Evolutionary conservation across 2,113 vertebrate species (phyloP), one percentile per base, ranked within the genome.

Genomic region (Trinectes maculatus): DNA sequence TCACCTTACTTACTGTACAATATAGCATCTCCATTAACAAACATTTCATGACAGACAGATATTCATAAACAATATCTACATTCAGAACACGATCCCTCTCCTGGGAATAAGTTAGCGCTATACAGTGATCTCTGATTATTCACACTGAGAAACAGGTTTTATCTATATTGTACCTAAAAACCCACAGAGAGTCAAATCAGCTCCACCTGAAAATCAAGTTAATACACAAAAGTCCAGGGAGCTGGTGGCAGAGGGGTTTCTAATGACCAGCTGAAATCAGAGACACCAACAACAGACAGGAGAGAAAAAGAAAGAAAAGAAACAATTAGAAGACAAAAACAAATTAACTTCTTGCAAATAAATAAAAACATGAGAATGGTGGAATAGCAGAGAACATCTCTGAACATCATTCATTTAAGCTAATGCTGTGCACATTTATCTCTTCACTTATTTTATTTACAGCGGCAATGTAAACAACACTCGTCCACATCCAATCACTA

Each of bases 61-160:
- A 65, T 81, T 82, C 88, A 86, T 85, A 18, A 81, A 87, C 82
- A 90, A 67, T 87, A 90, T 90, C 86, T 91, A 90, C 88, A 91
- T 82, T 87, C 81, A 82, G 60, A 68, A 80, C 52, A 73, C 58
- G 51, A 70, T 66, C 74, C 74, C 70, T 83, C 19, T 56, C 55
- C 42, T 22, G 68, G 65, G 79, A 88, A 90, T 87, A 89, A 84
- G 66, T 88, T 85, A 88, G 66, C 47, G n/a, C 73, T 82, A 80
- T 86, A 87, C 80, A 84, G 28, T 53, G 53, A 81, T 60, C 52
- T 85, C 61, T 83, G 75, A 72, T 74, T 72, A 77, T 79, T 76
- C 51, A 84, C 61, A 81, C 24, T 39, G 31, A 59, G 60, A 57
- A 48, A 79, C 59, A 44, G 53, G 60, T 74, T 57, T 55, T 53